phyloP scores from a whole-genome alignment of 2,888 invertebrate species.

The Mesorhabditis sp. region DNA sequence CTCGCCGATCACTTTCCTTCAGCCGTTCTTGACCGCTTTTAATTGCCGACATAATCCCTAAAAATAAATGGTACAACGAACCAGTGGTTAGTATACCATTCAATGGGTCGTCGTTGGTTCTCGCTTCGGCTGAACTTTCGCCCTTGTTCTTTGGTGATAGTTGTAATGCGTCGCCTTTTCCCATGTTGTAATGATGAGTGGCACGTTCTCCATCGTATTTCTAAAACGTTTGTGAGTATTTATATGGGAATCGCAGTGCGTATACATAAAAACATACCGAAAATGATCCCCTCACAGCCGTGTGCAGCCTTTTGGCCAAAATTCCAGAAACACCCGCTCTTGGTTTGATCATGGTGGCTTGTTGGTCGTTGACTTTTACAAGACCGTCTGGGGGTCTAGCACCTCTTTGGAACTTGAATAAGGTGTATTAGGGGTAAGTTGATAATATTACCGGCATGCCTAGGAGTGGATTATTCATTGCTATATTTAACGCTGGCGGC shows the following conservation, averaged over 20 bases:
- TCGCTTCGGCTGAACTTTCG: not conserved
- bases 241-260: not conserved
- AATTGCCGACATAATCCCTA: slow-evolving; percentile 27
- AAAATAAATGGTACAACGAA: not conserved
- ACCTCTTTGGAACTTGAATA: not conserved
- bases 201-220: slow-evolving; percentile 2
- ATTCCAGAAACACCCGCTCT: slow-evolving; percentile 27
- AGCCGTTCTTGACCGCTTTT: slow-evolving; percentile 24
- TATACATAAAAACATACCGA: slow-evolving; percentile 15
- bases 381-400: slow-evolving; percentile 24
- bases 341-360: slow-evolving; percentile 21
- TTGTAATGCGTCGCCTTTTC: not conserved
- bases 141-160: not conserved
- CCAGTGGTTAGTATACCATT: not conserved
- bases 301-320: slow-evolving; percentile 18
- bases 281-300: slow-evolving; percentile 31
- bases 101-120: not conserved
- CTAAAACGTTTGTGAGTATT: not conserved
- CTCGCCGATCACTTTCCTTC: slow-evolving; percentile 24
- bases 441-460: not conserved
- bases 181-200: slow-evolving; percentile 1
- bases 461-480: not conserved
- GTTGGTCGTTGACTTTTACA: slow-evolving; percentile 21
- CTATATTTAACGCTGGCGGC: not conserved
- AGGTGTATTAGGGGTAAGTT: not conserved